Percentiles rank a stretch among this genome's conserved stretches.
Evolutionary conservation across 2,888 invertebrate species (phyloP).

Genomic region (Biston betularia): DNA sequence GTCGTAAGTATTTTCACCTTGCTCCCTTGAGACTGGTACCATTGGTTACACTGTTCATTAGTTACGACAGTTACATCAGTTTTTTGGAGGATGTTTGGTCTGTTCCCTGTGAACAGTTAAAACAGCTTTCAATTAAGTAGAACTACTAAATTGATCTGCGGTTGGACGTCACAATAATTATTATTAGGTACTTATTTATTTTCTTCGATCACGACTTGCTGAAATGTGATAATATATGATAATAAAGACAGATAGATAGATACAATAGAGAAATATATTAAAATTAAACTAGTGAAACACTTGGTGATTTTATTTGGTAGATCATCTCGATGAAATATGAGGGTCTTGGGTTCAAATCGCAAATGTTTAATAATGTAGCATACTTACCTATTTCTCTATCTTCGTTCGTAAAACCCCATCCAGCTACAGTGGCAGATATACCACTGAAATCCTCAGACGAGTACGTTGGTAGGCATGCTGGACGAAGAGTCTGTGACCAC

Average conservation of each 20-base stretch:
- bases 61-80: conserved; percentile 91
- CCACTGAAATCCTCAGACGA: conserved; percentile 84
- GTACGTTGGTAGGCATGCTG: conserved; percentile 91
- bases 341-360: too few relatives aligned
- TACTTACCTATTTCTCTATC: conserved; percentile 87
- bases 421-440: conserved; percentile 89
- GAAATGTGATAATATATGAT: too few relatives aligned
- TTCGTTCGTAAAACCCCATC: conserved; percentile 95
- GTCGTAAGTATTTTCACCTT: conserved; percentile 89
- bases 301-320: too few relatives aligned
- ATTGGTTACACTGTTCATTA: conserved; percentile 90
- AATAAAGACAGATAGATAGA: too few relatives aligned
- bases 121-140: neutral
- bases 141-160: too few relatives aligned
- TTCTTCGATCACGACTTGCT: too few relatives aligned
- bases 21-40: conserved; percentile 92
- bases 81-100: conserved; percentile 91
- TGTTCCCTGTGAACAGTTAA: conserved; percentile 76
- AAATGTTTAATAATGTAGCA: neutral
- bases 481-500: conserved; percentile 90
- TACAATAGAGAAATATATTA: too few relatives aligned
- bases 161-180: too few relatives aligned
- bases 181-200: too few relatives aligned
- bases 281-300: too few relatives aligned
- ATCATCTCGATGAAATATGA: too few relatives aligned